A percentile compares a stretch with the other conserved stretches of the same genome.
These are phyloP conservation scores for Acrocephalus kingi DNA, from an alignment of 2,113 vertebrate species.

Conservation along the genomic window DNA sequence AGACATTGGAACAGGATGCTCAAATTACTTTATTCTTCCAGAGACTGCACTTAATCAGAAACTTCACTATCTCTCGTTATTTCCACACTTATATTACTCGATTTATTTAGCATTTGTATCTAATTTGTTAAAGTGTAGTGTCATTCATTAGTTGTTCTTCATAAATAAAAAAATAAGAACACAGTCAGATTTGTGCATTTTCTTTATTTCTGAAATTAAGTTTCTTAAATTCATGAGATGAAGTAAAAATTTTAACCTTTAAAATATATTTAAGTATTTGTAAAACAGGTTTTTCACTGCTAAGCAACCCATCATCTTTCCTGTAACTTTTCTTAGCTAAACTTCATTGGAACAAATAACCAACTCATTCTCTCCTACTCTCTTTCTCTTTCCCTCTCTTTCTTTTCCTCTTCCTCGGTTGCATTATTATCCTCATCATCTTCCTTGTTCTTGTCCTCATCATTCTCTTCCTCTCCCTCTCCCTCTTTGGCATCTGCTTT, in stretches of 20 bases:
- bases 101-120: not conserved
- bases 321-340: not conserved
- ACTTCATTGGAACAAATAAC: not conserved
- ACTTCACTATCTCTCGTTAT: not conserved
- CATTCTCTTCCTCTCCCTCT: not conserved
- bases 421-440: not conserved
- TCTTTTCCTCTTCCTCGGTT: not conserved
- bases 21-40: not conserved
- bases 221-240: not conserved
- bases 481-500: not conserved
- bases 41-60: not conserved
- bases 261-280: not conserved
- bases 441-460: not conserved
- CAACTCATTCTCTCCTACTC: not conserved
- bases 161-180: not conserved
- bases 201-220: not conserved
- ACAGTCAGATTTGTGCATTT: not conserved
- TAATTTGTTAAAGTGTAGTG: not conserved
- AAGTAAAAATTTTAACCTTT: not conserved
- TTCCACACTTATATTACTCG: not conserved
- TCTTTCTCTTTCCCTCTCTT: not conserved
- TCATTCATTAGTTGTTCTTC: not conserved
- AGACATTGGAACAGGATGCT: not conserved
- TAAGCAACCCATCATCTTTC: not conserved
- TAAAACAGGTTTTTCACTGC: not conserved